Conservation (phyloP, 2,888 invertebrate genomes). For the Spatulosminthurus flaviceps region DNA sequence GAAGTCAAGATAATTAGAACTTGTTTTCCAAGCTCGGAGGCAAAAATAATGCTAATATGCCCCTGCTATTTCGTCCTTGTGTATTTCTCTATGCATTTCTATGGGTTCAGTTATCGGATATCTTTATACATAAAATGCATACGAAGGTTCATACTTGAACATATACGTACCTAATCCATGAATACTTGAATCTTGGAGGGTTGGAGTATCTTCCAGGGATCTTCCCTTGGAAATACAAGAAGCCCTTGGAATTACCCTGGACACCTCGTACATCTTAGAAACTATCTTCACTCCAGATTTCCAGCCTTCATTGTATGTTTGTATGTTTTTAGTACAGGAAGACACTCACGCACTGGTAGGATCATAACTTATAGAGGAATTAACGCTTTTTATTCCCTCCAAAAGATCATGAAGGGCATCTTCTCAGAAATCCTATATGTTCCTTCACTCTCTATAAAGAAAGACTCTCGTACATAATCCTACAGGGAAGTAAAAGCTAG, state of each 20-base stretch:
- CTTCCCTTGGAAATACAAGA: slow-evolving; percentile 14
- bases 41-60: slow-evolving; percentile 49
- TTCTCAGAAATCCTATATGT: neutral
- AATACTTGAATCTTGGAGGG: neutral
- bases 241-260: slow-evolving; percentile 18
- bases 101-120: neutral
- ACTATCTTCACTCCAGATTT: slow-evolving; percentile 13
- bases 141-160: neutral
- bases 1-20: slow-evolving; percentile 53
- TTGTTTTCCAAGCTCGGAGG: slow-evolving; percentile 52
- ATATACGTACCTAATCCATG: neutral
- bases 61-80: neutral
- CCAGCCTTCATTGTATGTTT: neutral
- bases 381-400: slow-evolving; percentile 5
- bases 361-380: neutral
- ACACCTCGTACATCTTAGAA: neutral
- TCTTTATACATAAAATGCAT: neutral
- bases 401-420: neutral
- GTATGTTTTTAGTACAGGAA: neutral
- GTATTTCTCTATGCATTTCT: neutral
- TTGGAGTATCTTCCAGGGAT: neutral
- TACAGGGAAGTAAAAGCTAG: no score
- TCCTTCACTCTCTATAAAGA: neutral
- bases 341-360: neutral
- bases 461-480: no score